phyloP scores from a whole-genome alignment of 2,888 invertebrate genomes.

The Limnephilus lunatus region DNA sequence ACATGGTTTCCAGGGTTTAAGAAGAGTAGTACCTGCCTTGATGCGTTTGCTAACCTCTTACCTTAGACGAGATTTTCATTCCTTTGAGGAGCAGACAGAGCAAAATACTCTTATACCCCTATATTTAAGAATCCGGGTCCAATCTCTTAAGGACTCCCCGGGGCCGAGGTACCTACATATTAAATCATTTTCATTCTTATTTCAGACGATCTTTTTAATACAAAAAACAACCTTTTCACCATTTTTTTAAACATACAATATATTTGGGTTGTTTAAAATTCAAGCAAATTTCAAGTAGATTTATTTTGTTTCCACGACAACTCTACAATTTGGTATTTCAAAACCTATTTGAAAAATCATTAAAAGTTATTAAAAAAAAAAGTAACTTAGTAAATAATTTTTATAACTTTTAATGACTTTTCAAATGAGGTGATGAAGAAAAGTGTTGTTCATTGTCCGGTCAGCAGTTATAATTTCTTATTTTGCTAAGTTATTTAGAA shows the following conservation, averaged over 20 bases:
- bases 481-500: no score
- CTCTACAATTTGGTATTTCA: no score
- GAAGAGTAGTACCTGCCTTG: not conserved
- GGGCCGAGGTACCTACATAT: not conserved
- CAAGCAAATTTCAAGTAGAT: no score
- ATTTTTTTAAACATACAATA: not conserved
- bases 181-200: not conserved
- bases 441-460: no score
- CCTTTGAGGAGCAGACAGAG: not conserved
- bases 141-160: constrained; percentile 5
- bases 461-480: no score
- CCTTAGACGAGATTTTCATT: not conserved
- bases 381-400: no score
- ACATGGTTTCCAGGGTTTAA: not conserved
- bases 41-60: not conserved
- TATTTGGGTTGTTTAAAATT: no score
- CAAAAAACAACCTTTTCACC: not conserved
- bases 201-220: not conserved
- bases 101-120: constrained; percentile 2
- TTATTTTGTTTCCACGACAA: no score
- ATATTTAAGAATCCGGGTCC: not conserved
- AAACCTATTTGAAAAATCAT: no score
- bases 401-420: no score
- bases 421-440: no score
- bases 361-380: no score